These are phyloP conservation scores for Acanthosepion esculentum DNA, from an alignment of 2,888 invertebrate species.

Conservation along the genomic window DNA sequence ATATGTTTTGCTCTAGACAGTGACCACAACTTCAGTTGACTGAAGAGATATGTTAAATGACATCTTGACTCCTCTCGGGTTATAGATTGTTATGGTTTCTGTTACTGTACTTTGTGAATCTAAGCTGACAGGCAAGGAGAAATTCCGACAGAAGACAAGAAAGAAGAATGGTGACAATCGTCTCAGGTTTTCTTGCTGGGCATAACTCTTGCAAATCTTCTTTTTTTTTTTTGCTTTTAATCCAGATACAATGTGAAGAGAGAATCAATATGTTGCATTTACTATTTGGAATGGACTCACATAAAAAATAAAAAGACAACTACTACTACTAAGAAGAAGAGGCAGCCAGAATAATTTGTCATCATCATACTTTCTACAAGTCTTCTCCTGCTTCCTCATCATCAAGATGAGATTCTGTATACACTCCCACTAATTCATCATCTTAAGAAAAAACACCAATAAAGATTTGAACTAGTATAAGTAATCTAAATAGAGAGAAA, in stretches of 20 bases:
- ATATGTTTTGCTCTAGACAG: background rate
- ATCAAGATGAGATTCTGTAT: too few species aligned
- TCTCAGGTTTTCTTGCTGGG: background rate
- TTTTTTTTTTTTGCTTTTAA: background rate
- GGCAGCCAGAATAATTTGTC: background rate
- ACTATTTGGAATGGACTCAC: background rate
- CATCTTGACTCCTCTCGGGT: background rate
- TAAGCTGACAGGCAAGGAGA: background rate
- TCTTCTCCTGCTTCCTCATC: too few species aligned
- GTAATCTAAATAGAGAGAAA: too few species aligned
- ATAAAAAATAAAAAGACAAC: background rate
- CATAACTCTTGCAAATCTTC: background rate
- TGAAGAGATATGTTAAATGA: background rate
- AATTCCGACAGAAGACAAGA: background rate
- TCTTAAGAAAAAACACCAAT: too few species aligned
- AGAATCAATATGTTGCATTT: background rate
- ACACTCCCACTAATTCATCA: too few species aligned
- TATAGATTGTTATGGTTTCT: background rate
- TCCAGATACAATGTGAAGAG: background rate
- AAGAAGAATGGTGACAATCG: background rate
- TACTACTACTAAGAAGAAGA: background rate
- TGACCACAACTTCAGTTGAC: background rate
- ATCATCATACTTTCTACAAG: background rate
- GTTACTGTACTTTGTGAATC: background rate
- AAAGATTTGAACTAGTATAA: too few species aligned